Conservation (phyloP, 35 echinoderm and acorn worm species). For the Amphiura filiformis region DNA sequence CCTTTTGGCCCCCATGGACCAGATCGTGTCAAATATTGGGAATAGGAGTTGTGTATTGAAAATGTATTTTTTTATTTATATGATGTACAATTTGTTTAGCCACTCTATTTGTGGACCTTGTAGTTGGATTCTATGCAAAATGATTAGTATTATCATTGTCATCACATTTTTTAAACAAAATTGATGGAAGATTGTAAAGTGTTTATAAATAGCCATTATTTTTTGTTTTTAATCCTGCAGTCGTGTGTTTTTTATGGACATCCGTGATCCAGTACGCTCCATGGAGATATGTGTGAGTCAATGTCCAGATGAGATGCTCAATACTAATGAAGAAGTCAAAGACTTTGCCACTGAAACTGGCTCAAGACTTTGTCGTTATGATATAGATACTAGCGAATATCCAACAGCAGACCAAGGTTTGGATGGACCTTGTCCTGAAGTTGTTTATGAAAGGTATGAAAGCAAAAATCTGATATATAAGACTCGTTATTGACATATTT, state of each 20-base stretch:
- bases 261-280: conserved; percentile 31
- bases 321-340: conserved; percentile 37
- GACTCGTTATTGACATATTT: neutral
- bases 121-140: too few species aligned
- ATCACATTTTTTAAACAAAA: too few species aligned
- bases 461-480: neutral
- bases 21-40: too few species aligned
- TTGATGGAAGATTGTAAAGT: too few species aligned
- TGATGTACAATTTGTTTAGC: too few species aligned
- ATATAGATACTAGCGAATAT: conserved; percentile 51
- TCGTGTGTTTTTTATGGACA: conserved; percentile 91
- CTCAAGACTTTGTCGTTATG: conserved; percentile 63
- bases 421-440: conserved; percentile 44
- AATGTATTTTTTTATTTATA: too few species aligned
- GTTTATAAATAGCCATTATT: too few species aligned
- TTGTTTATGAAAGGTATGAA: conserved; percentile 52
- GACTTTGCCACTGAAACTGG: conserved; percentile 55
- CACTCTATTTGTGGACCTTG: too few species aligned
- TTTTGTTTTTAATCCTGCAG: conserved; percentile 6
- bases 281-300: conserved; percentile 85
- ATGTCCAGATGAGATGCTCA: conserved; percentile 68
- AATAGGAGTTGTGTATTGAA: too few species aligned
- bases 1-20: too few species aligned
- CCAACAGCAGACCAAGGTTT: conserved; percentile 15
- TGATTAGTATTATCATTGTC: too few species aligned